Base-by-base conservation (phyloP, 2,797 vertebrate species). In the Chelon auratus region DNA sequence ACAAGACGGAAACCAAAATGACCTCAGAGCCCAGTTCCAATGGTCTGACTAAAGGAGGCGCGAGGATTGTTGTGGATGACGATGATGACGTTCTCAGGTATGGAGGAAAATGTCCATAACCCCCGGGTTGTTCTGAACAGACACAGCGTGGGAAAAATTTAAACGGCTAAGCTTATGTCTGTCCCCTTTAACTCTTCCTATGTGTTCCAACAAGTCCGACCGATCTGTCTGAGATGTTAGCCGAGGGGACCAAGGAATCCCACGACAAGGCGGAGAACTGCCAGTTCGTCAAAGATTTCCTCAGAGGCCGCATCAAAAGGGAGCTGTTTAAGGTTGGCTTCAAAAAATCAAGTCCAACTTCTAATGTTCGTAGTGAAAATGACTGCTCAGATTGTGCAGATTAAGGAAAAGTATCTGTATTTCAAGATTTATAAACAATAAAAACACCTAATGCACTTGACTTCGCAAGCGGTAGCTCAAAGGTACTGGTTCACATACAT, bases 261-360 rank as follows among this genome's bases (percentile, higher is more conserved):
- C 96, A 97, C 0, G 95, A 96, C 75, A 91, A 72, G 60, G 96
- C 96, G 0, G 95, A 96, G 89, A 97, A 95, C 81, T 96, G 94
- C 2, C 93, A 93, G 69, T 96, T 97, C 79, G 96, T 97, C 68
- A 97, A 95, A 83, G 95, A 96, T 70, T 97, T 97, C 86, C 93
- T 97, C 72, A 95, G 95, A 74, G 96, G 96, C 3, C 93, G 84
- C 80, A 96, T 97, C 85, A 94, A 93, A 74, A 90, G 85, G 77
- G 95, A 97, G 67, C 88, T 96, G 17, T 97, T 96, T 84, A 95
- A 96, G 95, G 96, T 97, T 33, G 30, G 30, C 30, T 33, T 33
- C 30, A 6, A 6, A 26, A 33, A 33, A 33, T 33, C 9, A 26
- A 58, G 18, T 22, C 3, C 13, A 39, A 18, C 22, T 5, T 5